A percentile compares a stretch with the other conserved stretches of the same genome.
Conservation (phyloP, 2,888 invertebrate genomes). For the Nomada fabriciana region DNA sequence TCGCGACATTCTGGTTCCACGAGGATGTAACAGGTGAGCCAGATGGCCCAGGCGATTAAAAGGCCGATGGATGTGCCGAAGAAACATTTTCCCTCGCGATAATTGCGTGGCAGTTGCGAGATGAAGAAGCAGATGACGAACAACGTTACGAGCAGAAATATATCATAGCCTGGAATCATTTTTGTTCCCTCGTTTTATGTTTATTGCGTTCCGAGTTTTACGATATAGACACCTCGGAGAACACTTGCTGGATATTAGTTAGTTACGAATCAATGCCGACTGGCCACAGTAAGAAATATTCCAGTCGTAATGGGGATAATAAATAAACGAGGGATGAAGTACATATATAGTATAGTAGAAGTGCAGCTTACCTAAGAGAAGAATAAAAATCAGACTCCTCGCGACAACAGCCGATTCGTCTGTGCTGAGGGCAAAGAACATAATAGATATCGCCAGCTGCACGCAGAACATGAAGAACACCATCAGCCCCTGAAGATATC, state of each 20-base stretch:
- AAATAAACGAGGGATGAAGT: background rate
- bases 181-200: background rate
- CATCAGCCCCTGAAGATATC: constrained; percentile 88
- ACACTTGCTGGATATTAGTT: too few species aligned
- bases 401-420: constrained; percentile 79
- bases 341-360: too few species aligned
- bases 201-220: too few species aligned
- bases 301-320: too few species aligned
- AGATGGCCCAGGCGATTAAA: constrained; percentile 84
- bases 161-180: constrained; percentile 86
- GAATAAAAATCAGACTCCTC: constrained; percentile 82
- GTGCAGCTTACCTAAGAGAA: constrained; percentile 84
- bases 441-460: constrained; percentile 84
- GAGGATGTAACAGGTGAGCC: constrained; percentile 87
- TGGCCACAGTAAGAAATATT: too few species aligned
- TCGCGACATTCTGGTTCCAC: constrained; percentile 86
- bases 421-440: constrained; percentile 76
- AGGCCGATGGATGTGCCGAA: constrained; percentile 86
- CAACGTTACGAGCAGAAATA: constrained; percentile 86
- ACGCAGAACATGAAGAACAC: constrained; percentile 88
- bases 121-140: constrained; percentile 87
- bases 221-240: background rate
- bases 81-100: constrained; percentile 87
- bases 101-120: constrained; percentile 88
- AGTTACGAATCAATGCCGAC: too few species aligned